A percentile compares a stretch with the other conserved stretches of the same genome.
These are phyloP conservation scores for Drosophila bifasciata DNA, from an alignment of 1,140 invertebrate species.

Conservation along the genomic window DNA sequence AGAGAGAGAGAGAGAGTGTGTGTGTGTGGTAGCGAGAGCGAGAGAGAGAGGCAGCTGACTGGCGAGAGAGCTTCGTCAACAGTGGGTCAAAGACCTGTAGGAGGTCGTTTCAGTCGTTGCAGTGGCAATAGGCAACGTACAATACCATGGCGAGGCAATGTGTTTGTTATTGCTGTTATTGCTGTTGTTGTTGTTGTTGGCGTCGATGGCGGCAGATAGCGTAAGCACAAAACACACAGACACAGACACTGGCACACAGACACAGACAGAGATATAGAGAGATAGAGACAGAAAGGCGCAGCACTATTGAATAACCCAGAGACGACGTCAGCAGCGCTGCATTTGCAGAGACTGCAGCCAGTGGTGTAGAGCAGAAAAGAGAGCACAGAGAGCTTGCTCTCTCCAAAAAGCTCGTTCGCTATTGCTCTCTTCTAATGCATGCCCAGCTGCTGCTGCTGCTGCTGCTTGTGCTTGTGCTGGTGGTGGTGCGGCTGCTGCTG, in stretches of 20 bases:
- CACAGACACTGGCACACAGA: constrained; percentile 32
- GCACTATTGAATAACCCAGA: constrained; percentile 70
- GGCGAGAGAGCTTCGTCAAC: constrained; percentile 39
- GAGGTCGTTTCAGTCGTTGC: constrained; percentile 83
- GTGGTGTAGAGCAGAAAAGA: constrained; percentile 22
- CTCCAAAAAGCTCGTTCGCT: constrained; percentile 44
- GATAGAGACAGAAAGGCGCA: constrained; percentile 12
- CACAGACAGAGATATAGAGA: constrained; percentile 9
- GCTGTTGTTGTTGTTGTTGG: constrained; percentile 28
- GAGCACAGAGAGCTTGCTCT: constrained; percentile 33
- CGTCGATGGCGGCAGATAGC: constrained; percentile 70
- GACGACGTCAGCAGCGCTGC: constrained; percentile 53
- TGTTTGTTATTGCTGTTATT: constrained; percentile 2
- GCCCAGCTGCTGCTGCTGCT: constrained; percentile 24
- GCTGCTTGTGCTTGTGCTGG: no score
- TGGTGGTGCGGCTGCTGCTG: constrained; percentile 4
- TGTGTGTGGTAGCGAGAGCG: constrained; percentile 1
- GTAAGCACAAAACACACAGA: constrained; percentile 43
- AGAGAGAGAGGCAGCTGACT: constrained; percentile 1
- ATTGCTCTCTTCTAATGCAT: constrained; percentile 27
- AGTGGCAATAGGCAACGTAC: constrained; percentile 82
- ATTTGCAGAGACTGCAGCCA: constrained; percentile 47
- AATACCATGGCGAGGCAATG: constrained; percentile 69
- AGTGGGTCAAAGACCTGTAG: constrained; percentile 84
- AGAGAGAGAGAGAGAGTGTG: constrained; percentile 10